Evolutionary conservation across 2,797 vertebrate species (phyloP), one percentile per base, ranked within the genome.

Genomic region (Hoplostethus atlanticus): DNA sequence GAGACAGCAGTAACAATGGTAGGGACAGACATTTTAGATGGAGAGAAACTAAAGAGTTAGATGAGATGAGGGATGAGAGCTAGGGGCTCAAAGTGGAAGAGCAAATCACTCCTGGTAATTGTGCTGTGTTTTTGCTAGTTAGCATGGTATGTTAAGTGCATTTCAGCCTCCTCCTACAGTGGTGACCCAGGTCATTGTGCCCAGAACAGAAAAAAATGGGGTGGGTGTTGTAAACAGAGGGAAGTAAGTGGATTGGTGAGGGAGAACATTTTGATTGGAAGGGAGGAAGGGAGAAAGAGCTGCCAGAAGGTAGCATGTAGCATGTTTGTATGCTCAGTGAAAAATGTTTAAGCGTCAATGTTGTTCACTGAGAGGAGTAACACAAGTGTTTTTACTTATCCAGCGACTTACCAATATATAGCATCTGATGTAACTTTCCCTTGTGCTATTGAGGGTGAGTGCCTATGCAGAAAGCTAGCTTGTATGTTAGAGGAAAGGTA

Each of bases 141-240:
- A 38, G 36, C 2, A 28, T 38, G n/a, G 16, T 17, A 7, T 42
- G 12, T 73, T 67, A 76, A 36, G 42, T 38, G 40, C 42, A 10
- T 40, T 60, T 73, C 4, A 55, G 67, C 57, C 62, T 40, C 13
- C 7, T 4, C 13, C 53, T 48, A 55, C 51, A 40, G 38, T 34
- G 7, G 1, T 74, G 71, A 71, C 78, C 78, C 7, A 16, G 88
- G 87, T 92, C 87, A 57, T 51, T 31, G 6, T 84, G 87, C 77
- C 79, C 85, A 77, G 50, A 72, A 70, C 79, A 68, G 28, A 6
- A 25, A 38, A 38, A 66, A 60, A 57, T 25, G 3, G 21, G 21
- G 21, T 21, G 63, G 42, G 57, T 10, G 58, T 55, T 48, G 44
- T 25, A 40, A 8, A 1, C 17, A 16, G n/a, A 60, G 47, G 60